phyloP scores from a whole-genome alignment of 1,140 invertebrate genomes.

The Cephus cinctus region DNA sequence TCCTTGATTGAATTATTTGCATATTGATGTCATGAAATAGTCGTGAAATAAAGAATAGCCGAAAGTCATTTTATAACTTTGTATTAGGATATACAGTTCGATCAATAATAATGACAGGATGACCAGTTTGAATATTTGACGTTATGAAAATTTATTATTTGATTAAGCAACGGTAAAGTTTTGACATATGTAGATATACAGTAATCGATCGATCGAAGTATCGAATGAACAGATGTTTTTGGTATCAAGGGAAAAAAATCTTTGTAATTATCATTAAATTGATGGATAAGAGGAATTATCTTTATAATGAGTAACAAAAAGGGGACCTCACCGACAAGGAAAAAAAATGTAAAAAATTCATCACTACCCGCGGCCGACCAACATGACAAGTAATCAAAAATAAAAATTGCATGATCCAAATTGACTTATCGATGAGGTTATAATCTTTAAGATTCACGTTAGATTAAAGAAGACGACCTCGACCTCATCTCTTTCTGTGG shows the following conservation, averaged over 20 bases:
- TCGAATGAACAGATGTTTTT: conserved; percentile 12
- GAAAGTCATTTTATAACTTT: conserved; percentile 9
- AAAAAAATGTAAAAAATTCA: conserved; percentile 19
- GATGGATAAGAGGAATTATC: conserved; percentile 11
- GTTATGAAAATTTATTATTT: too few relatives aligned
- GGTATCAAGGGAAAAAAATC: conserved; percentile 23
- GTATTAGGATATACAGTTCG: conserved; percentile 8
- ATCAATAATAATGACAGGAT: too few relatives aligned
- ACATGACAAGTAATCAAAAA: conserved; percentile 24
- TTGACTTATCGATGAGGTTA: conserved; percentile 25
- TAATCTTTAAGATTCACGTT: not conserved
- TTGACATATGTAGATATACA: too few relatives aligned
- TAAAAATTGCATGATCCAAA: not conserved
- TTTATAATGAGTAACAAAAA: conserved; percentile 24
- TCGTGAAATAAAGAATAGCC: not conserved
- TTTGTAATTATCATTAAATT: conserved; percentile 16
- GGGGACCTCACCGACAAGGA: conserved; percentile 7
- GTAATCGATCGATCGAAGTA: conserved; percentile 15
- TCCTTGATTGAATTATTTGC: too few relatives aligned
- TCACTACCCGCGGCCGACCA: conserved; percentile 7
- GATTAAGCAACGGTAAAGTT: too few relatives aligned
- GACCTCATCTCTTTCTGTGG: conserved; percentile 1
- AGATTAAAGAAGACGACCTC: conserved; percentile 1
- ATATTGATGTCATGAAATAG: too few relatives aligned
- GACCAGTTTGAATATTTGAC: too few relatives aligned